Evolutionary conservation across 2,888 invertebrate species (phyloP), one percentile per base, ranked within the genome.

Genomic region (Aquatica leii): DNA sequence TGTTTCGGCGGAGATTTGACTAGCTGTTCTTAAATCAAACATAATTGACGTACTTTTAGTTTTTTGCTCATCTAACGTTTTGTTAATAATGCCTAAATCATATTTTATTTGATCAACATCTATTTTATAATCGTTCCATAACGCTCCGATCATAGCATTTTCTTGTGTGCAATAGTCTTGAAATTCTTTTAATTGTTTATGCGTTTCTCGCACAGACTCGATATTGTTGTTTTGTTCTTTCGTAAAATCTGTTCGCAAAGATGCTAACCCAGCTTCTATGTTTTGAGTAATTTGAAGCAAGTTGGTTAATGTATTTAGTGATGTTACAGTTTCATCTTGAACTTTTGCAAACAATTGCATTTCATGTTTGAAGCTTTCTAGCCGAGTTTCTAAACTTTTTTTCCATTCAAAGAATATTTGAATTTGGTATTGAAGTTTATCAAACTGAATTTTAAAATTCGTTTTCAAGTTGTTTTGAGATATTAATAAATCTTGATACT

Each of bases 371-470:
- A 86, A 71, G 56, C 81, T 83, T 70, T 85, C 85, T 57, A 86
- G 74, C 54, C 84, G 76, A 80, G 83, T 80, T 66, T 83, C 85
- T 0, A 84, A 83, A 0, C 80, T 77, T 67, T 84, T 75, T 76
- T 84, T 85, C 81, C 85, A 86, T 68, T 85, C 82, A 68, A 83
- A 82, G n/a, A 85, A 68, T 67, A 84, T 82, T 84, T 86, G 73
- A 46, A 67, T 73, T 67, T 78, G 78, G 41, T 75, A 74, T 58
- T 75, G 73, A 0, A 77, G n/a, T 65, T 74, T 76, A 35, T 78
- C 75, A 2, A 77, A 50, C 34, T 78, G 77, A 56, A 72, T 62
- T 21, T 68, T 65, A 3, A 65, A 65, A 57, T 74, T 65, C 40
- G 65, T 58, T 15, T 68, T 62, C 3, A 24, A 40, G n/a, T 58